A percentile compares a stretch with the other conserved stretches of the same genome.
phyloP scores from a whole-genome alignment of 2,113 vertebrate species.

The Brachyistius frenatus region DNA sequence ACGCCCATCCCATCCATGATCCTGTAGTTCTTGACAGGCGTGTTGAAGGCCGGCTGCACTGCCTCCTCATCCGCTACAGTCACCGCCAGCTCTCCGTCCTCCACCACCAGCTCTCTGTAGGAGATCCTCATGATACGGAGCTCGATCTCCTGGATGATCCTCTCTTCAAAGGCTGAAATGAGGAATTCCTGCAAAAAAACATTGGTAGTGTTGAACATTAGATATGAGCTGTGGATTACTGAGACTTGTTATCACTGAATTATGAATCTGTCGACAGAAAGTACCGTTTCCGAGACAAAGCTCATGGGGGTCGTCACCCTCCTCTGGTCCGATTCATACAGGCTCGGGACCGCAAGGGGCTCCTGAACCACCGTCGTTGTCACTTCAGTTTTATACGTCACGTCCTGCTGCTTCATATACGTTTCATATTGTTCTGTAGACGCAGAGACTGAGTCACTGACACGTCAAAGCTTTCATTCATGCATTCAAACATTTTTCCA shows the following conservation, averaged over 20 bases:
- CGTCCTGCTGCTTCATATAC: conserved; percentile 90
- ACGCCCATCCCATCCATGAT: conserved; percentile 94
- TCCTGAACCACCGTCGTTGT: conserved; percentile 89
- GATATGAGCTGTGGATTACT: neutral
- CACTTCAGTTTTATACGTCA: conserved; percentile 90
- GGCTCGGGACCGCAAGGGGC: conserved; percentile 86
- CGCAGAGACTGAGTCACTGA: neutral
- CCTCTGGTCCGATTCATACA: conserved; percentile 92
- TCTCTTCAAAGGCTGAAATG: conserved; percentile 95
- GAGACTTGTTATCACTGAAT: no score
- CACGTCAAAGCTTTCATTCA: neutral
- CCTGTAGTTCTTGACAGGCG: conserved; percentile 94
- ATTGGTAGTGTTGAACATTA: neutral
- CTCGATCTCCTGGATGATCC: conserved; percentile 97
- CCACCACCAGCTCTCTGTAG: conserved; percentile 91
- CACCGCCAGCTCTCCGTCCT: conserved; percentile 93
- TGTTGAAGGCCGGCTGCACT: conserved; percentile 89
- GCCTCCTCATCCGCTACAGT: conserved; percentile 90
- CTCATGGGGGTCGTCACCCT: conserved; percentile 89
- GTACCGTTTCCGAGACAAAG: conserved; percentile 92
- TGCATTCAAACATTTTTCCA: no score
- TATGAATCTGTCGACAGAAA: neutral
- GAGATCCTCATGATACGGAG: conserved; percentile 94
- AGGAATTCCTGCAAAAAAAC: conserved; percentile 89
- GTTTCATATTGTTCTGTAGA: conserved; percentile 91